phyloP scores from a whole-genome alignment of 2,888 invertebrate species.

The Choristoneura rosaceana region DNA sequence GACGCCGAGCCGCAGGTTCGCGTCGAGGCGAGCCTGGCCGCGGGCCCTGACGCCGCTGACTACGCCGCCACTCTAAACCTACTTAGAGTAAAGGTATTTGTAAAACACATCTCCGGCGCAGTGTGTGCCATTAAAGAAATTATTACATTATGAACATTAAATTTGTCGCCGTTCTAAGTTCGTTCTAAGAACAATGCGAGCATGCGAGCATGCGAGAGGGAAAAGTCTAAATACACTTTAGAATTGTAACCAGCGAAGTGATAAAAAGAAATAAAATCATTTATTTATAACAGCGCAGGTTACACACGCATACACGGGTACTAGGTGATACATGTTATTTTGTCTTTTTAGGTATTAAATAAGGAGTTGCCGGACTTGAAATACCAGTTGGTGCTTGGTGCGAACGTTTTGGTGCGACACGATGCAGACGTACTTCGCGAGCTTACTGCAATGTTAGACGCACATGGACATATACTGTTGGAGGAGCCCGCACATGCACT shows the following conservation, averaged over 20 bases:
- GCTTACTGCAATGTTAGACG: slow-evolving; percentile 87
- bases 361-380: slow-evolving; percentile 89
- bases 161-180: too few relatives aligned
- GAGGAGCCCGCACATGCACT: slow-evolving; percentile 87
- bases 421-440: slow-evolving; percentile 82
- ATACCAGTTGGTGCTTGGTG: slow-evolving; percentile 88
- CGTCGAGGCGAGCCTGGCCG: slow-evolving; percentile 77
- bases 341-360: slow-evolving; percentile 56
- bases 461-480: slow-evolving; percentile 89
- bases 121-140: too few relatives aligned
- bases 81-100: slow-evolving; percentile 86
- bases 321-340: not conserved
- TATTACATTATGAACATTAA: too few relatives aligned
- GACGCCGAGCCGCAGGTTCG: slow-evolving; percentile 89
- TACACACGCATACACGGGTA: not conserved
- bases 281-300: too few relatives aligned
- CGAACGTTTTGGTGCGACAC: slow-evolving; percentile 87
- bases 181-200: too few relatives aligned
- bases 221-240: slow-evolving; percentile 60
- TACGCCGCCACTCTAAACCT: slow-evolving; percentile 85
- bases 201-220: slow-evolving; percentile 89
- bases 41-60: slow-evolving; percentile 74
- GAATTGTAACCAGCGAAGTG: too few relatives aligned
- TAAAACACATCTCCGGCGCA: too few relatives aligned
- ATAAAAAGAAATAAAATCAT: not conserved